phyloP scores from a whole-genome alignment of 2,113 vertebrate species.

The Clarias batrachus region DNA sequence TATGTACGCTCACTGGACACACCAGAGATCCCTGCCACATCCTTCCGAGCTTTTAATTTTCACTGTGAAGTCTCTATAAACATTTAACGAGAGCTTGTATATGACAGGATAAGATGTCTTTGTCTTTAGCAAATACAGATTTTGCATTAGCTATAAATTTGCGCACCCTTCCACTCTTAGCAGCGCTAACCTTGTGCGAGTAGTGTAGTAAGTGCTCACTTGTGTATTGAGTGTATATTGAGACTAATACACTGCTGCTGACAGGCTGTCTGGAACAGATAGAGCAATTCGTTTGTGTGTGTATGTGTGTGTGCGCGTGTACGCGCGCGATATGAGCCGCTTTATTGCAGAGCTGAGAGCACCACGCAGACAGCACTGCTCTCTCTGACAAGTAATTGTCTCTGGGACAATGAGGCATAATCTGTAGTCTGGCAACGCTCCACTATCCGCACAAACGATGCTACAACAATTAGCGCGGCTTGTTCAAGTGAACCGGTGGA shows the following conservation, averaged over 20 bases:
- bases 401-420: constrained; percentile 47
- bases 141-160: neutral
- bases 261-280: neutral
- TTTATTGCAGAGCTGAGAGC: constrained; percentile 15
- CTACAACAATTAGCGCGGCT: constrained; percentile 48
- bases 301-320: constrained; percentile 31
- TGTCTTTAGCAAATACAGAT: neutral
- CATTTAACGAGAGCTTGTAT: neutral
- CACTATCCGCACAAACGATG: constrained; percentile 41
- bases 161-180: neutral
- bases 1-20: neutral
- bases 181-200: neutral
- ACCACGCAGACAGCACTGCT: neutral
- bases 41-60: neutral
- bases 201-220: neutral
- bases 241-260: constrained; percentile 5
- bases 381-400: constrained; percentile 51
- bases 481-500: constrained; percentile 48
- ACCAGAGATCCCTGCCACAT: neutral
- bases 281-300: neutral
- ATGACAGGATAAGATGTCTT: neutral
- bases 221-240: neutral
- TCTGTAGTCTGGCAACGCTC: constrained; percentile 38
- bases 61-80: no score
- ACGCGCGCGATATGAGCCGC: constrained; percentile 6